Evolutionary conservation across 2,888 invertebrate species (phyloP).

Genomic region (Rhaphigaster nebulosa): DNA sequence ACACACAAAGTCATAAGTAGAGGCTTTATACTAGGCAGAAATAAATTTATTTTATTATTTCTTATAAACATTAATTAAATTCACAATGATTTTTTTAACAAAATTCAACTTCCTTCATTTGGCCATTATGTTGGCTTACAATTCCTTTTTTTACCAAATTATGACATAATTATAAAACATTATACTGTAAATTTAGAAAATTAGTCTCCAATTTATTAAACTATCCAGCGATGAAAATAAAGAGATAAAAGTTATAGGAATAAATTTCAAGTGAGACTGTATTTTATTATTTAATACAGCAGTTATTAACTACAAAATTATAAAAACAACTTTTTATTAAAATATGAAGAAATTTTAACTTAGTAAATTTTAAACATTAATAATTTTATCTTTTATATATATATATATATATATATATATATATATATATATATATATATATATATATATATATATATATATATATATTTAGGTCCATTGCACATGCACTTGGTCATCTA

Average conservation of each 20-base stretch:
- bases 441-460: neutral
- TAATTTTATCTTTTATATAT: neutral
- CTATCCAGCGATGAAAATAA: neutral
- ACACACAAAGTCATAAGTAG: neutral
- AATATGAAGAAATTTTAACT: constrained; percentile 25
- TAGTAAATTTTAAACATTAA: no score
- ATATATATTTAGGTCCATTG: neutral
- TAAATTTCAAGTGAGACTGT: neutral
- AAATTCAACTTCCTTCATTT: neutral
- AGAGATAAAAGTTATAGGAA: constrained; percentile 4
- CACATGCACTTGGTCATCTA: constrained; percentile 27
- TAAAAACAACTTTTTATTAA: constrained; percentile 8
- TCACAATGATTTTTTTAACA: neutral
- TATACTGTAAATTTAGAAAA: neutral
- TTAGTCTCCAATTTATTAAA: neutral
- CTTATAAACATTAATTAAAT: neutral
- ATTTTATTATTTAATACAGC: constrained; percentile 21
- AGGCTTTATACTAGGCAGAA: neutral
- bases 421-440: neutral
- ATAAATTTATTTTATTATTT: neutral
- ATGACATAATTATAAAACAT: neutral
- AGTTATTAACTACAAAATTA: constrained; percentile 25
- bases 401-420: neutral
- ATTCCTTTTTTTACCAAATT: neutral
- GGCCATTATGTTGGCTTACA: neutral